phyloP scores from a whole-genome alignment of 1,140 invertebrate genomes.

The Penaeus vannamei region DNA sequence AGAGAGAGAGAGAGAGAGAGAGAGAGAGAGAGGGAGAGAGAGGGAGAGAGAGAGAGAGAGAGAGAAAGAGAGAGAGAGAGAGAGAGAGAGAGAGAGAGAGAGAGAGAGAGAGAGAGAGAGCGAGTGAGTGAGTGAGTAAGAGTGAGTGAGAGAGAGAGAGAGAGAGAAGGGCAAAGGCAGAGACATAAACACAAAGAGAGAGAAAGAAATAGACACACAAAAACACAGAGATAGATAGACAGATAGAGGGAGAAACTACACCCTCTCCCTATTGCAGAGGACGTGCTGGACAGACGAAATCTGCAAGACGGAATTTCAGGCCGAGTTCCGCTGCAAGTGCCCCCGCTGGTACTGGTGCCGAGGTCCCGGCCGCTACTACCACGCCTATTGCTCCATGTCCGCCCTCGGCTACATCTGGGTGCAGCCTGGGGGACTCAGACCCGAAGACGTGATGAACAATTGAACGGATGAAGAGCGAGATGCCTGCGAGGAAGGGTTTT shows the following conservation, averaged over 20 bases:
- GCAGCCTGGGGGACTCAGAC: slow-evolving; percentile 68
- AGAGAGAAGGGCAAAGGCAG: neutral
- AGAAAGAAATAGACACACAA: too few relatives aligned
- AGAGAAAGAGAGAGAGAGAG: too few relatives aligned
- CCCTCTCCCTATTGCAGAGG: slow-evolving; percentile 75
- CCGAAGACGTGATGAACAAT: slow-evolving; percentile 36
- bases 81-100: too few relatives aligned
- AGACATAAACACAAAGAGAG: neutral
- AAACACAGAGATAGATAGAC: too few relatives aligned
- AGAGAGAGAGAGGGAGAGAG: too few relatives aligned
- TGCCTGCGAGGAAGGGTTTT: too few relatives aligned
- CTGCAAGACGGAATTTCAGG: slow-evolving; percentile 92
- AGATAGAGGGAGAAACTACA: neutral
- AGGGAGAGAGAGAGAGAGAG: too few relatives aligned
- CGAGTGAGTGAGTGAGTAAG: too few relatives aligned
- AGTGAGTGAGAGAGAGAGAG: too few relatives aligned
- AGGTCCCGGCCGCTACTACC: slow-evolving; percentile 89
- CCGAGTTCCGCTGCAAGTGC: slow-evolving; percentile 87
- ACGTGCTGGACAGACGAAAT: slow-evolving; percentile 95
- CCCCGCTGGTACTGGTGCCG: slow-evolving; percentile 89
- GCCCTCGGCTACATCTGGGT: slow-evolving; percentile 82
- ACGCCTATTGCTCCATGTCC: slow-evolving; percentile 90
- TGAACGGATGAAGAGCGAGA: too few relatives aligned
- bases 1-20: too few relatives aligned
- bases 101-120: too few relatives aligned